Conservation (phyloP, 2,797 vertebrate species). For the Diplodus sargus region DNA sequence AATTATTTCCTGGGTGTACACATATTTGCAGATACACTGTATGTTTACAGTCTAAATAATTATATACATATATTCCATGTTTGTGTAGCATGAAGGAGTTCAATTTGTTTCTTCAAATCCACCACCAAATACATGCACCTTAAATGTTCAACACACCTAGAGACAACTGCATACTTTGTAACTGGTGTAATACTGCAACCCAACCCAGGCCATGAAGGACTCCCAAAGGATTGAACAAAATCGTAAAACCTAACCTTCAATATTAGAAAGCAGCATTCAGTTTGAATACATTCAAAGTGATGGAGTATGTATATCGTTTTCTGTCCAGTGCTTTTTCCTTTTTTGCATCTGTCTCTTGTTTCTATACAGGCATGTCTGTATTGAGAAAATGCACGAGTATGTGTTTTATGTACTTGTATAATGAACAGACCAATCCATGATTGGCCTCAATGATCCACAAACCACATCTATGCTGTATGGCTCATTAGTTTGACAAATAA, state of each 20-base stretch:
- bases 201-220: background rate
- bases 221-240: too few species aligned
- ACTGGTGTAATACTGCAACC: too few species aligned
- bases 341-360: background rate
- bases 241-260: background rate
- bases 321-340: background rate
- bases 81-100: too few species aligned
- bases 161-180: too few species aligned
- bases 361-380: background rate
- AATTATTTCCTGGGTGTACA: too few species aligned
- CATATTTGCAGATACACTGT: too few species aligned
- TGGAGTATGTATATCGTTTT: background rate
- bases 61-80: too few species aligned
- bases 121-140: too few species aligned
- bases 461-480: constrained; percentile 35
- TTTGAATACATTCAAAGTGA: background rate
- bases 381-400: background rate
- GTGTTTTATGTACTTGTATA: background rate
- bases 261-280: background rate
- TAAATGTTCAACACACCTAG: too few species aligned
- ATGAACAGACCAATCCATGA: constrained; percentile 40
- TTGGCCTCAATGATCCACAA: constrained; percentile 44
- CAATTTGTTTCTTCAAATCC: too few species aligned
- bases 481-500: constrained; percentile 67
- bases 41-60: too few species aligned